Evolutionary conservation across 2,888 invertebrate genomes (phyloP), one percentile per base, ranked within the genome.

Genomic region (Spodoptera exigua): DNA sequence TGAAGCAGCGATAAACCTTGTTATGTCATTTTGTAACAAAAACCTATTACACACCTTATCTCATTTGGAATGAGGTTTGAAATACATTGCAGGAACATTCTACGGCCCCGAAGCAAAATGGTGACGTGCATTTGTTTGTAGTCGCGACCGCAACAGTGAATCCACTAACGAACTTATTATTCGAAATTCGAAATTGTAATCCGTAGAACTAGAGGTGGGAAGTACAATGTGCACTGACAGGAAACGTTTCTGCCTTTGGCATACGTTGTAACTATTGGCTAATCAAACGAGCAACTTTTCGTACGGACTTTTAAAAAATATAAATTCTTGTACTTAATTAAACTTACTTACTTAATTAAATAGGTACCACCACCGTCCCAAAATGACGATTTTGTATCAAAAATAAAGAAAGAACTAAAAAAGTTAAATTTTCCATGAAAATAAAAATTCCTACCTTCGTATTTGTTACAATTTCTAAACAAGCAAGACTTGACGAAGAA

Each of bases 151-250:
- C 86, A 86, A 79, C 80, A 80, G 81, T 76, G 84, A 81, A 84
- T 82, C 76, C 80, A 71, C 88, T 89, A 89, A 89, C 88, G 87
- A 89, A 89, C 89, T 88, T 89, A 89, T 88, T 88, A 89, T 89
- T 88, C 83, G 76, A 71, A 81, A 76, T 84, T 81, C 78, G 79
- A 78, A 27, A 83, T 80, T 75, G 79, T 81, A 81, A 80, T 80
- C 81, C 74, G 72, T 81, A 73, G 76, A 77, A 77, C 72, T 61
- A 39, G 40, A 44, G 34, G 44, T 53, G 27, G 54, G 21, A 71
- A 43, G 53, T 53, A 63, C 56, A 64, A 55, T 64, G 44, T 61
- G 51, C 46, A 64, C 52, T 46, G 56, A 36, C 51, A 73, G 56
- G 60, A 56, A 69, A 73, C 21, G 43, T 40, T 63, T 16, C 41